These are phyloP conservation scores for Caloenas nicobarica DNA, from an alignment of 2,113 vertebrate genomes.

Conservation along the genomic window DNA sequence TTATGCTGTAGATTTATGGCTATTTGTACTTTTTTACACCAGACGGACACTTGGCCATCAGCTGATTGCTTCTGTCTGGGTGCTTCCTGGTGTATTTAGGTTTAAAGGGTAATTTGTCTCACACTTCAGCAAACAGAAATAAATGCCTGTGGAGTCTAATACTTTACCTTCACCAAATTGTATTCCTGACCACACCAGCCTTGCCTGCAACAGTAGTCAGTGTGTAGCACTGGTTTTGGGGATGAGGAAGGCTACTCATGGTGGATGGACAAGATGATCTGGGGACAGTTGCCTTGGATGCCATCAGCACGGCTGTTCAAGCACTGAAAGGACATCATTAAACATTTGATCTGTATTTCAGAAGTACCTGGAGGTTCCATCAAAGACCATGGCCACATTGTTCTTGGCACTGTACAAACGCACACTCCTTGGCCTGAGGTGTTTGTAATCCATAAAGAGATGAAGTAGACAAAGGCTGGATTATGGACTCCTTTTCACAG, in stretches of 20 bases:
- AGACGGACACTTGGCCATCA: background rate
- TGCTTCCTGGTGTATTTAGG: rapidly evolving
- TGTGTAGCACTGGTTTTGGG: background rate
- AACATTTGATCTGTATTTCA: background rate
- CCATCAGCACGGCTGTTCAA: background rate
- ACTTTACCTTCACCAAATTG: background rate
- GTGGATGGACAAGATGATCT: background rate
- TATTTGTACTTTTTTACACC: background rate
- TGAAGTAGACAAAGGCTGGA: background rate
- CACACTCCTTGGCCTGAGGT: too few relatives aligned
- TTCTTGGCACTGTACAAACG: background rate
- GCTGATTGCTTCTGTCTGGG: background rate
- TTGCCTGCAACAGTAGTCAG: background rate
- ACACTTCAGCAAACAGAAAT: background rate
- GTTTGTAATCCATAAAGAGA: background rate
- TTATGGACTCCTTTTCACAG: rapidly evolving
- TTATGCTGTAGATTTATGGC: background rate
- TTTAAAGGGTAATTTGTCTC: background rate
- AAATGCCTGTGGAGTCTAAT: background rate
- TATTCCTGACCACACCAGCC: background rate
- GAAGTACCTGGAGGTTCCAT: background rate
- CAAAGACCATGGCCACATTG: rapidly evolving
- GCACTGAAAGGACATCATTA: background rate
- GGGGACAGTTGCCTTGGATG: background rate
- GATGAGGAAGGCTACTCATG: background rate